Base-by-base conservation (phyloP, 2,113 vertebrate species). In the Bos indicus region DNA sequence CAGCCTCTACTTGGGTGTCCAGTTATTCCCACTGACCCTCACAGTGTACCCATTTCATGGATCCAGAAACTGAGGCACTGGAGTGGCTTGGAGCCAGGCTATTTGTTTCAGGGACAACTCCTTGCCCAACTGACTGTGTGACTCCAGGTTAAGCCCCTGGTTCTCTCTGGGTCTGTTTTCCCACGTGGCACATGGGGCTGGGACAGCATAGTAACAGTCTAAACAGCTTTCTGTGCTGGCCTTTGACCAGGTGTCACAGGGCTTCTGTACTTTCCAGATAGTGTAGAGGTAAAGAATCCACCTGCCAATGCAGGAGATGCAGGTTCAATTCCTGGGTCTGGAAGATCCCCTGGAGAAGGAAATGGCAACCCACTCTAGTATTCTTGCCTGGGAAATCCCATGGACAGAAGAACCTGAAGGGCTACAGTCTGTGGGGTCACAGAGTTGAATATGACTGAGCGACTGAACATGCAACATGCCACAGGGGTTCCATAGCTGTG, bases 151-250 rank as follows among this genome's bases (percentile, higher is more conserved):
- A 16, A 56, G 43, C 13, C 57, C 59, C 40, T 1, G 4, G 25
- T 23, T 83, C 28, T 52, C 96, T 77, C 67, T 12, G n/a, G 14
- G 81, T 16, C 81, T 97, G 60, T 82, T 87, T 91, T 62, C 64
- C 64, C 40, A 57, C 26, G 30, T 64, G 62, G 56, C 10, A 16
- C 21, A 21, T 3, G 26, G 64, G 64, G 33, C 74, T 28, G 40
- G 54, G 28, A n/a, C 33, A n/a, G 59, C 19, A 16, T 21, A 5
- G 10, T 4, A 12, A 40, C 48, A 33, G 46, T 17, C 46, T 36
- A 14, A 4, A 40, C 56, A 33, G 19, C 21, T 12, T 30, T 51
- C n/a, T 78, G 1, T n/a, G 60, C 13, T 90, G 87, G 56, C 21
- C 59, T 59, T 0, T 33, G 62, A 23, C 30, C 54, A 8, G 36